These are phyloP conservation scores for Agriopis leucophaearia DNA, from an alignment of 2,888 invertebrate genomes.

Conservation along the genomic window DNA sequence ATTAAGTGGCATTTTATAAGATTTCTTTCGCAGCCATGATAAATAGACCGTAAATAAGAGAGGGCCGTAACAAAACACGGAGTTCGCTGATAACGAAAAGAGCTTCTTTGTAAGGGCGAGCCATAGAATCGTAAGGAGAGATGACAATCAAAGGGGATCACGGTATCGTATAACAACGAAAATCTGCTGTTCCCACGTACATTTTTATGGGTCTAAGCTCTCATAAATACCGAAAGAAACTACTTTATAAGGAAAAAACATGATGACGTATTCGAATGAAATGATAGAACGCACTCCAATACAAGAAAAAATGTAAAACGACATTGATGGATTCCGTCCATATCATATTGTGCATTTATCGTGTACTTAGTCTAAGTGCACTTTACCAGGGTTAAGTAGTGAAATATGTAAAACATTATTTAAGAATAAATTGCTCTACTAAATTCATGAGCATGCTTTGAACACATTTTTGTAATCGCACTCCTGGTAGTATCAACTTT, in stretches of 20 bases:
- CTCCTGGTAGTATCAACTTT: not conserved
- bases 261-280: not conserved
- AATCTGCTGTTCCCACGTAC: conserved; percentile 17
- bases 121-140: conserved; percentile 54
- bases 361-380: not conserved
- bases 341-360: not conserved
- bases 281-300: not conserved
- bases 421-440: conserved; percentile 33
- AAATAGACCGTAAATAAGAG: conserved; percentile 48
- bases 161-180: conserved; percentile 48
- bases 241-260: not conserved
- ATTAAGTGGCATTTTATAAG: conserved; percentile 28
- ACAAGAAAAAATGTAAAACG: not conserved
- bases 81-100: conserved; percentile 52
- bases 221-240: not conserved
- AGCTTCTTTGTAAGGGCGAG: conserved; percentile 49
- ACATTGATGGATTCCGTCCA: not conserved
- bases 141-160: conserved; percentile 55
- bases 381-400: not conserved
- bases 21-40: conserved; percentile 39
- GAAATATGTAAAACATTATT: not conserved
- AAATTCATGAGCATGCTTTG: conserved; percentile 35
- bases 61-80: conserved; percentile 46
- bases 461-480: conserved; percentile 24
- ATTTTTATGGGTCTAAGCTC: conserved; percentile 2